Evolutionary conservation across 2,797 vertebrate genomes (phyloP), one percentile per base, ranked within the genome.

Genomic region (Cryptoblepharus egeriae): DNA sequence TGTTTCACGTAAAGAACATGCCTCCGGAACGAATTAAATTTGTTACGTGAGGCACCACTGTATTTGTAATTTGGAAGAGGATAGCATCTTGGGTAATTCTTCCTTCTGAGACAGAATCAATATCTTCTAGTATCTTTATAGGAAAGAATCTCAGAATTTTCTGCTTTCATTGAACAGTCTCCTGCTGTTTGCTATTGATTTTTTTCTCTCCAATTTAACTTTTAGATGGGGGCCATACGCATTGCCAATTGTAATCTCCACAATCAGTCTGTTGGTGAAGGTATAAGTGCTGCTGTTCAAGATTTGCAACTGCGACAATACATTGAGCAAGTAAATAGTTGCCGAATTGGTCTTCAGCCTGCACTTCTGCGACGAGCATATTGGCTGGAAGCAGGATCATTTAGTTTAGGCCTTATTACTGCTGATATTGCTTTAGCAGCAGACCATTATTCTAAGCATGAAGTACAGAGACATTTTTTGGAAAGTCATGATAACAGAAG

Each of bases 201-300:
- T 74, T 79, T 75, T 69, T 75, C 42, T 5, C 52, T 84, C 69
- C 64, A 18, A 39, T 82, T 81, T 81, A 42, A 64, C 73, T 64
- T 94, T 75, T 92, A 99, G 99, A 99, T 98, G 84, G 96, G 97
- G 2, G 93, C 96, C 7, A 68, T 99, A 58, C 97, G 98, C 2
- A 88, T 99, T 87, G 98, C 98, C 39, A 98, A 97, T 93, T 99
- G 99, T 93, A 99, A 99, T 93, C 96, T 99, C 77, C 99, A 99
- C 94, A 99, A 98, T 92, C 98, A 98, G 91, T 97, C 98, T 0
- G 99, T 99, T 11, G 97, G 99, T 5, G 99, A 99, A 92, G 99
- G 99, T 73, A 93, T 99, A 89, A 99, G 98, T 18, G 97, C 98
- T 0, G 97, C 98, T 85, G 95, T 99, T 86, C 98, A 98, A 89